Conservation (phyloP, 2,888 invertebrate genomes). For the Polia nebulosa region DNA sequence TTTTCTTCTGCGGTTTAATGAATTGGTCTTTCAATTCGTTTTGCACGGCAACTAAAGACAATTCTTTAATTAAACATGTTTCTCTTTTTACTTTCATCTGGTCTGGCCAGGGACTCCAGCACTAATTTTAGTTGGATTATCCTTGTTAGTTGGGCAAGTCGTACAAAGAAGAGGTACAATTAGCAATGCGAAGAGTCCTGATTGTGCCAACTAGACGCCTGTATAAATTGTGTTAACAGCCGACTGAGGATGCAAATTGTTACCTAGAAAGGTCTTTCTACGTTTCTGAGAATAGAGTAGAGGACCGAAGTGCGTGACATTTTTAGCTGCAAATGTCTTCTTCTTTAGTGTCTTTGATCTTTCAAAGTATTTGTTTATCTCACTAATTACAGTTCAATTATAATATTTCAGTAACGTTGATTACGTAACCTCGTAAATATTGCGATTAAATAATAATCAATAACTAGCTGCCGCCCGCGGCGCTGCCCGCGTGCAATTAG, state of each 20-base stretch:
- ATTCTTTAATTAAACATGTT: constrained; percentile 37
- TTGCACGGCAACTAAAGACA: constrained; percentile 5
- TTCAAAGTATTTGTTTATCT: not conserved
- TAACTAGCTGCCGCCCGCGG: too few species aligned
- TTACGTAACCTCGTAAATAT: not conserved
- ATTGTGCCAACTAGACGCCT: constrained; percentile 79
- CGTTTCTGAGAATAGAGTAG: constrained; percentile 24
- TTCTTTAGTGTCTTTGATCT: constrained; percentile 19
- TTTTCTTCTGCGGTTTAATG: not conserved
- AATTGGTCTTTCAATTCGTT: constrained; percentile 23
- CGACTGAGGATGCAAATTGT: constrained; percentile 64
- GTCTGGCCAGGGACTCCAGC: constrained; percentile 56
- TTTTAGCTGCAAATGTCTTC: constrained; percentile 9
- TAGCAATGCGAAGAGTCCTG: constrained; percentile 81
- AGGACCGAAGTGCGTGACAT: constrained; percentile 26
- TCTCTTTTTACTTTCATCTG: constrained; percentile 41
- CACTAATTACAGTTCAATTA: not conserved
- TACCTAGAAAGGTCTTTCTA: constrained; percentile 62
- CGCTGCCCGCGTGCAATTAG: too few species aligned
- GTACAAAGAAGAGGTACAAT: constrained; percentile 81
- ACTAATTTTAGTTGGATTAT: constrained; percentile 71
- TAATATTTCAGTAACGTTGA: not conserved
- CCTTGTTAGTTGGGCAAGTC: constrained; percentile 74
- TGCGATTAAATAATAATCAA: not conserved
- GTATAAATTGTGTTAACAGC: constrained; percentile 83